Evolutionary conservation across 2,113 vertebrate species (phyloP), one percentile per base, ranked within the genome.

Genomic region (Heteronetta atricapilla): DNA sequence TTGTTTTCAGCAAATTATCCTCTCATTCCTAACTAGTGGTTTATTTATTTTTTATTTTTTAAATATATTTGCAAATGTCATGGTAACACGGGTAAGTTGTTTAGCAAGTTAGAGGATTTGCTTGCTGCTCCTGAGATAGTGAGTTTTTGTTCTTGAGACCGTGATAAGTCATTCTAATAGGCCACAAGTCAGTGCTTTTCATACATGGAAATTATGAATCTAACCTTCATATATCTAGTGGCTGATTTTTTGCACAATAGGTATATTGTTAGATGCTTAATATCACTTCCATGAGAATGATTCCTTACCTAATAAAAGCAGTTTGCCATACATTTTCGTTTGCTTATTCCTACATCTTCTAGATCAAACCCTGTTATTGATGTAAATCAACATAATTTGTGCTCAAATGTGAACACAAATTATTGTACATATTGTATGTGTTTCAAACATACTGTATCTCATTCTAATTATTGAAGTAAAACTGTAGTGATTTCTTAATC

Each of bases 341-440:
- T 60, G 13, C 22, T 60, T 78, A 46, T 62, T 88, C 36, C 29
- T 4, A 48, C 13, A 81, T 60, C 13, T 92, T 15, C 21, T 38
- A 15, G 11, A 23, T 6, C 23, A 86, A 88, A 73, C 13, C n/a
- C 36, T 9, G 56, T 68, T n/a, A 26, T 33, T 56, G 10, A 63
- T 52, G 21, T 17, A 68, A 60, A 44, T 23, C 7, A 85, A 53
- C 31, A 63, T 26, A 74, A 53, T n/a, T 26, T 78, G 28, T 20
- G 3, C 15, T 85, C 34, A 63, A 28, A 53, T 66, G 36, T 28
- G 10, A 87, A 19, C 6, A 44, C 3, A 59, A 91, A 60, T 34
- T 63, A 23, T 7, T 8, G 1, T 28, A 69, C 1, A 0, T 17
- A 38, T 28, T 28, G 1, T 4, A 26, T 10, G 6, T 15, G 3